These are phyloP conservation scores for Carassius gibelio DNA, from an alignment of 2,113 vertebrate genomes.

Conservation along the genomic window DNA sequence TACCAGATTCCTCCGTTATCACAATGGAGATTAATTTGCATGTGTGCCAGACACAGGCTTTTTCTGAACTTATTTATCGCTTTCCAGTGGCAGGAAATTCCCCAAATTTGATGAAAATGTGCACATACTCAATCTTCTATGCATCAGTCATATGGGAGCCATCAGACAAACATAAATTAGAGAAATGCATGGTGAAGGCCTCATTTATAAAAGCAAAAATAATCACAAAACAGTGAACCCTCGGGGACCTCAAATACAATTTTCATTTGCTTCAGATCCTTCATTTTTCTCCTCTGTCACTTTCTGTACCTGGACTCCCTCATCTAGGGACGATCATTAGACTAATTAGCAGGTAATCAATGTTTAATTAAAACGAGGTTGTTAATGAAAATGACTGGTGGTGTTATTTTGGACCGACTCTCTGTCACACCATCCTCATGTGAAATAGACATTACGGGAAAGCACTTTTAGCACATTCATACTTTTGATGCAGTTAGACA, in stretches of 20 bases:
- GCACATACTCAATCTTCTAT: conserved; percentile 69
- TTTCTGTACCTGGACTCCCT: conserved; percentile 65
- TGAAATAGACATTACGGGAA: conserved; percentile 50
- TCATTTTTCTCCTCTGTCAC: conserved; percentile 71
- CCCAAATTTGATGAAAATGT: conserved; percentile 76
- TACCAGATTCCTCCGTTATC: conserved; percentile 55
- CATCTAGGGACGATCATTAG: conserved; percentile 85
- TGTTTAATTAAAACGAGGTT: conserved; percentile 89
- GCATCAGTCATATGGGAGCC: conserved; percentile 72
- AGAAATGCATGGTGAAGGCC: conserved; percentile 74
- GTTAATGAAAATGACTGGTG: conserved; percentile 83
- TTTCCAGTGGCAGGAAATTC: conserved; percentile 69
- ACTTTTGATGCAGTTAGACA: conserved; percentile 43
- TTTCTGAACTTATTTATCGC: conserved; percentile 67
- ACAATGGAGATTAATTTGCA: conserved; percentile 60
- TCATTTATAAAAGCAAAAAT: conserved; percentile 77
- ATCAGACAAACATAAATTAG: conserved; percentile 75
- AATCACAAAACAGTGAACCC: conserved; percentile 70
- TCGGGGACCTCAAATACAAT: conserved; percentile 69
- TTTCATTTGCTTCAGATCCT: conserved; percentile 70
- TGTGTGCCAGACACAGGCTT: conserved; percentile 59
- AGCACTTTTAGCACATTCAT: conserved; percentile 49
- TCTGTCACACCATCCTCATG: conserved; percentile 56
- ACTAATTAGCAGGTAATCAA: conserved; percentile 90
- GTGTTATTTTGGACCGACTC: conserved; percentile 65